A percentile compares a stretch with the other conserved stretches of the same genome.
Evolutionary conservation across 2,113 vertebrate genomes (phyloP).

Genomic region (Clarias gariepinus): DNA sequence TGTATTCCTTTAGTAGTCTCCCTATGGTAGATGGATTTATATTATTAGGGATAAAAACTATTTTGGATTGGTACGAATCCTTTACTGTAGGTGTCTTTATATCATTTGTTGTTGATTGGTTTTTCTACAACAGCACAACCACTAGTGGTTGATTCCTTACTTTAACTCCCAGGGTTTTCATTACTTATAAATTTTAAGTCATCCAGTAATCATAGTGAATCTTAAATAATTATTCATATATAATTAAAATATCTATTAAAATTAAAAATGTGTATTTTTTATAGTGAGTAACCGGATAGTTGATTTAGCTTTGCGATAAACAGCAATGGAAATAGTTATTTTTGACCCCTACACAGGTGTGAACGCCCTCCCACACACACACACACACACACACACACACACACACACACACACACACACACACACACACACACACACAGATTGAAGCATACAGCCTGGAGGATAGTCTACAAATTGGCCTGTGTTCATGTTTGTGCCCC

Average conservation of each 20-base stretch:
- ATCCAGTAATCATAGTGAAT: background rate
- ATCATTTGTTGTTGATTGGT: too few relatives aligned
- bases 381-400: background rate
- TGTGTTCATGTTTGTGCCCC: conserved; percentile 23
- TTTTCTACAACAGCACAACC: too few relatives aligned
- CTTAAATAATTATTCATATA: too few relatives aligned
- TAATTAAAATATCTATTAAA: too few relatives aligned
- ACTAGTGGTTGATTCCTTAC: background rate
- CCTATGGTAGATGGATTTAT: too few relatives aligned
- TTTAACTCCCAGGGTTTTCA: background rate
- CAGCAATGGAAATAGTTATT: background rate
- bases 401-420: background rate
- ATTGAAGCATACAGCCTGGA: background rate
- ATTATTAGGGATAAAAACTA: background rate
- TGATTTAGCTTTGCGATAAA: background rate
- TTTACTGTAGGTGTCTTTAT: too few relatives aligned
- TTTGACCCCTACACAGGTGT: background rate
- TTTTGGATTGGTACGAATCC: background rate
- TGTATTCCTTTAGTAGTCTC: too few relatives aligned
- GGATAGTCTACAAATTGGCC: conserved; percentile 34
- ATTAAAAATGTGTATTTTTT: background rate
- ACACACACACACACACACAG: background rate
- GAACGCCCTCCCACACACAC: too few relatives aligned
- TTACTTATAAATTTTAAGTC: background rate
- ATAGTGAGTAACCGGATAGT: background rate